phyloP scores from a whole-genome alignment of 2,797 vertebrate genomes.

The Leuciscus waleckii region DNA sequence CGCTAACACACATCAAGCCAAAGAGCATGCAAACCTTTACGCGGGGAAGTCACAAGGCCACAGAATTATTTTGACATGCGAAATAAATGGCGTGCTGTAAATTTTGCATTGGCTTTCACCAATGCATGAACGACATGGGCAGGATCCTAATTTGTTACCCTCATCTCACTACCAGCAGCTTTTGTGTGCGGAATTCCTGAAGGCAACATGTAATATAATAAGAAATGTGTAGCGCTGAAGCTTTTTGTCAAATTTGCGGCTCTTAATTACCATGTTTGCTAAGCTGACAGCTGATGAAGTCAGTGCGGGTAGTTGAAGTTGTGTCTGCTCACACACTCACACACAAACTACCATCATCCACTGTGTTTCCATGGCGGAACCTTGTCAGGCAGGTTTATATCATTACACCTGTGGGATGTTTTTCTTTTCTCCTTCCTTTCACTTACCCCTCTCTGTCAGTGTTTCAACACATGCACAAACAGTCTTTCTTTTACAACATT shows the following conservation, averaged over 20 bases:
- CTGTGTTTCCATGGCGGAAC: slow-evolving; percentile 54
- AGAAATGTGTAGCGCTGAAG: slow-evolving; percentile 79
- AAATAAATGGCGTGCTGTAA: slow-evolving; percentile 76
- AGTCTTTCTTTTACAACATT: slow-evolving; percentile 60
- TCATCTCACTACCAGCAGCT: slow-evolving; percentile 54
- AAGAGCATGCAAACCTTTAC: slow-evolving; percentile 57
- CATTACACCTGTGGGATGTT: slow-evolving; percentile 67
- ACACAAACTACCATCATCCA: slow-evolving; percentile 57
- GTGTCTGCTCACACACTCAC: slow-evolving; percentile 56
- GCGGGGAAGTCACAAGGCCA: slow-evolving; percentile 43
- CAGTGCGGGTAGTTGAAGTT: slow-evolving; percentile 64
- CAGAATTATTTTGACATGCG: slow-evolving; percentile 76
- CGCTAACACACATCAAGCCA: slow-evolving; percentile 71
- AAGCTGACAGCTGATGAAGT: slow-evolving; percentile 70
- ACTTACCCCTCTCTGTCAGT: neutral
- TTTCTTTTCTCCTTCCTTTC: slow-evolving; percentile 64
- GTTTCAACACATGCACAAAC: slow-evolving; percentile 47
- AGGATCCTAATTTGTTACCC: slow-evolving; percentile 70
- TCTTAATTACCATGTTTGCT: slow-evolving; percentile 79
- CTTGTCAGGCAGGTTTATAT: slow-evolving; percentile 57
- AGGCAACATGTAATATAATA: slow-evolving; percentile 78
- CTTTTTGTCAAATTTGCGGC: slow-evolving; percentile 75
- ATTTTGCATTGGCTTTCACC: slow-evolving; percentile 73
- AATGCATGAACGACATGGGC: slow-evolving; percentile 72
- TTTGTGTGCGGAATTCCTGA: slow-evolving; percentile 68